Conservation (phyloP, 2,888 invertebrate species). For the Carterocephalus palaemon region DNA sequence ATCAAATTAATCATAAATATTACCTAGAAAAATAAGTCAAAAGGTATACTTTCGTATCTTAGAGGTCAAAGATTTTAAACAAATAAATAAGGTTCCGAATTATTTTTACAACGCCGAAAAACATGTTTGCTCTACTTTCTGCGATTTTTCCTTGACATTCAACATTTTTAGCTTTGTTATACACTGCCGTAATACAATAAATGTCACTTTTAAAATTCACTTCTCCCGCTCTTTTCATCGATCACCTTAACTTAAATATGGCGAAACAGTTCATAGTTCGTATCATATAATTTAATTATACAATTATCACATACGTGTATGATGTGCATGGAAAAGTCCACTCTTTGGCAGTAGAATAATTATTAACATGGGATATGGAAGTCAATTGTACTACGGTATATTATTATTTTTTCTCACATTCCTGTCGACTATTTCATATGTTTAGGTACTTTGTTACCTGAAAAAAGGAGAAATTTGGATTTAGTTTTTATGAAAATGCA, state of each 20-base stretch:
- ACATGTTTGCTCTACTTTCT: too few species aligned
- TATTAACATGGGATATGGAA: conserved; percentile 57
- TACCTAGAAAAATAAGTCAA: too few species aligned
- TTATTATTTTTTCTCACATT: conserved; percentile 40
- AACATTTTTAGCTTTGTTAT: too few species aligned
- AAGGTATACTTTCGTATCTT: too few species aligned
- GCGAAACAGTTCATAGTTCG: conserved; percentile 7
- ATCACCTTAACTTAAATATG: background rate
- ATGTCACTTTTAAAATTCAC: conserved; percentile 6
- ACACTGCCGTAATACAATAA: too few species aligned
- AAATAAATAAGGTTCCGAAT: too few species aligned
- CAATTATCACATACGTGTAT: conserved; percentile 27
- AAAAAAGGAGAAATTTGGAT: conserved; percentile 32
- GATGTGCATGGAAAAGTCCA: conserved; percentile 33
- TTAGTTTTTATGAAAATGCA: too few species aligned
- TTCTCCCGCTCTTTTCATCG: conserved; percentile 8
- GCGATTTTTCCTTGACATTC: too few species aligned
- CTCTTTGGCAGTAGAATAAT: conserved; percentile 48
- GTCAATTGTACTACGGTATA: conserved; percentile 65
- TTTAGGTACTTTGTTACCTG: conserved; percentile 52
- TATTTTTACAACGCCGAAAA: too few species aligned
- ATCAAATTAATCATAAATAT: too few species aligned
- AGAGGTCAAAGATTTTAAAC: too few species aligned
- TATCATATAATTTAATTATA: conserved; percentile 15
- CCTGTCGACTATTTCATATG: conserved; percentile 38